Evolutionary conservation across 2,888 invertebrate genomes (phyloP), one percentile per base, ranked within the genome.

Genomic region (Piscicola geometra): DNA sequence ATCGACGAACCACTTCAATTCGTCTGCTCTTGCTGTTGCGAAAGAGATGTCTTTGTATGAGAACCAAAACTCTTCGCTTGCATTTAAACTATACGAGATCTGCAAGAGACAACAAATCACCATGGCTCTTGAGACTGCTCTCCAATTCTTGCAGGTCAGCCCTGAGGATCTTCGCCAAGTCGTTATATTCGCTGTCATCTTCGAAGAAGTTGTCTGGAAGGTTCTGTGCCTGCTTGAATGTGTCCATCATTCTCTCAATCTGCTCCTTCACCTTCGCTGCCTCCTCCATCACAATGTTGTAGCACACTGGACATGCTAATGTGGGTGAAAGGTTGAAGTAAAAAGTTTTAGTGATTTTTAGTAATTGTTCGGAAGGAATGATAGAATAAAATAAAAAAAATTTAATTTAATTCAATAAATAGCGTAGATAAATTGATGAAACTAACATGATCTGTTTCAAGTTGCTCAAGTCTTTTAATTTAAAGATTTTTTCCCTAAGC

Each of bases 271-370:
- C 50, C 30, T 52, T 50, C 18, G 33, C 50, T 41, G 47, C 47
- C 18, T 41, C 50, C 32, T 71, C 71, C 71, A 47, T 28, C 25
- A 71, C 50, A 15, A 71, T 41, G 25, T 71, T 41, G 71, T 71
- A 71, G 30, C 71, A 71, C 32, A 71, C 52, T 1, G 71, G 71
- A 71, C 71, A 71, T n/a, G n/a, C n/a, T n/a, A n/a, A n/a, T n/a
- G n/a, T n/a, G n/a, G n/a, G n/a, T n/a, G n/a, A n/a, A n/a, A n/a
- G n/a, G n/a, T n/a, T n/a, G n/a, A n/a, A n/a, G n/a, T n/a, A n/a
- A n/a, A n/a, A n/a, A n/a, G n/a, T n/a, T n/a, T n/a, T n/a, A n/a
- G n/a, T n/a, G n/a, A n/a, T n/a, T n/a, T n/a, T n/a, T n/a, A n/a
- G n/a, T n/a, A n/a, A n/a, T n/a, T n/a, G 30, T 25, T 9, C n/a